A percentile compares a stretch with the other conserved stretches of the same genome.
These are phyloP conservation scores for Anolis apletophallus DNA, from an alignment of 2,797 vertebrate genomes.

Conservation along the genomic window DNA sequence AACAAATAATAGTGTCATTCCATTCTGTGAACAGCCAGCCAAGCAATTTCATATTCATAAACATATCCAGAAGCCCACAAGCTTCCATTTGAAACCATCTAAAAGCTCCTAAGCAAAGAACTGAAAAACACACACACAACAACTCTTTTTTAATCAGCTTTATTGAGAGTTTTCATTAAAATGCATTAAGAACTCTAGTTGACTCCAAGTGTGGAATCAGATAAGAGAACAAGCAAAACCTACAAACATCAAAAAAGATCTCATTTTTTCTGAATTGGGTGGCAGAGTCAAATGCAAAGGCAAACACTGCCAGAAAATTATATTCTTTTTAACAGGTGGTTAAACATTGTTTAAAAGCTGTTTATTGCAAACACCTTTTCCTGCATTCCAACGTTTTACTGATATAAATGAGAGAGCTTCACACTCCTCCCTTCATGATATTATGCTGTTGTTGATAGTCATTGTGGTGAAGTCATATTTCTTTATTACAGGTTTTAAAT, in stretches of 20 bases:
- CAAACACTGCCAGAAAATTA: background rate
- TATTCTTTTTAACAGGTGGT: background rate
- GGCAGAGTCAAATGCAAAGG: background rate
- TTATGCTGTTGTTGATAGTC: no score
- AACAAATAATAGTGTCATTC: background rate
- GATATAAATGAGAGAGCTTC: no score
- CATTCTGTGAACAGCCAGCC: constrained; percentile 2
- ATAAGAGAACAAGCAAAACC: background rate
- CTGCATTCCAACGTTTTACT: background rate
- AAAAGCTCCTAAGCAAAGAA: background rate
- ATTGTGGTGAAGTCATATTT: no score
- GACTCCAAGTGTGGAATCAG: background rate
- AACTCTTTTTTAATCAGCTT: no score
- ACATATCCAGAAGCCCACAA: background rate
- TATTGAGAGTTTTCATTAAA: no score
- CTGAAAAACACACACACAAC: background rate
- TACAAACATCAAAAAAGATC: background rate
- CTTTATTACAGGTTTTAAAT: no score
- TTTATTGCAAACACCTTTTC: background rate
- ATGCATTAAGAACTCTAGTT: no score
- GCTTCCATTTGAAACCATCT: background rate
- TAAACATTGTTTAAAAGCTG: background rate
- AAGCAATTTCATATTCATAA: background rate
- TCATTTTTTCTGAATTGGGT: background rate
- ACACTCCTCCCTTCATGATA: no score